Base-by-base conservation (phyloP, 2,888 invertebrate genomes). In the Drosophila infuscata region DNA sequence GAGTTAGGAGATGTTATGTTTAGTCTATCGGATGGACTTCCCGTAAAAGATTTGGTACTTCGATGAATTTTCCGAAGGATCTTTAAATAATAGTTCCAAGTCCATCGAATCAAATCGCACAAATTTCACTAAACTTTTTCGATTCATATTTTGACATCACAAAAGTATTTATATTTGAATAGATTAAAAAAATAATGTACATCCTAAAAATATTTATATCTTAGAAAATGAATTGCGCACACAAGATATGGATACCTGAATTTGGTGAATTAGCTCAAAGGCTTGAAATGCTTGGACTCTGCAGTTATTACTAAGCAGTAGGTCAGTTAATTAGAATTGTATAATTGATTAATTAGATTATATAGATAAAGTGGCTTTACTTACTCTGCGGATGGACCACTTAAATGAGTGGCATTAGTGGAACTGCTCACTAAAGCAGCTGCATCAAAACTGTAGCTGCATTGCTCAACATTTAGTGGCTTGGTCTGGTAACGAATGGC, bases 401-500 rank as follows among this genome's bases (percentile, higher is more conserved):
- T 57, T 2, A 74, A 43, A 25, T 72, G 65, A 0, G 86, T 82
- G 6, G 76, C 35, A 67, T 88, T 91, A 4, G 72, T 73, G 35
- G 81, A 76, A 69, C 79, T 89, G 41, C 81, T 66, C 7, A 76
- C 57, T 15, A 72, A 30, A 29, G 78, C 69, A 7, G 91, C 94
- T 78, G 68, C 51, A 48, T 92, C 94, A 78, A 94, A 96, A 77
- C 94, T 94, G 86, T 96, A 96, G 48, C 94, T 93, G 79, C 96
- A 96, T 5, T 95, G 95, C 30, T 94, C 94, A 3, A 94, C 94
- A 0, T 94, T 94, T 0, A 96, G 93, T 0, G 94, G 94, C 90
- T 97, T 97, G 73, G 95, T 95, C 11, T 95, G 94, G 89, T 96
- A 96, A 20, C 94, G 93, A 30, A 96, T 94, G 76, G 94, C 94